A percentile compares a stretch with the other conserved stretches of the same genome.
phyloP scores from a whole-genome alignment of 2,888 invertebrate genomes.

The Campopleginae sp. region DNA sequence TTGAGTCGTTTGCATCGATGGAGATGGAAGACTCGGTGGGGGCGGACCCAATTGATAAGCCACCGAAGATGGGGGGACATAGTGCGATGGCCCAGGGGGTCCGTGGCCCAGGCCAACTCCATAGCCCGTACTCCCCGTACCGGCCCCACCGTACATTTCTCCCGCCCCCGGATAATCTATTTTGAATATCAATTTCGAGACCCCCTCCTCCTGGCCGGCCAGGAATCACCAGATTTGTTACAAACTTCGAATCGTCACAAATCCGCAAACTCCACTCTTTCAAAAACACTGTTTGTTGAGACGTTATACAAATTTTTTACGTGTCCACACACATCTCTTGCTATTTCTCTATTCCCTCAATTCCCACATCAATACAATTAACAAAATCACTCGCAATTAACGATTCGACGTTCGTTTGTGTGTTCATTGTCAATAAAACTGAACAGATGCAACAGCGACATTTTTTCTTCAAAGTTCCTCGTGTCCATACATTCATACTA shows the following conservation, averaged over 20 bases:
- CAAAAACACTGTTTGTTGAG: background rate
- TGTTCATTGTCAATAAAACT: background rate
- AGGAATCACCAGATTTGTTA: background rate
- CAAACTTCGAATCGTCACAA: background rate
- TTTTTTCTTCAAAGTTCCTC: background rate
- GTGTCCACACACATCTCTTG: background rate
- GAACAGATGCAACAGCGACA: background rate
- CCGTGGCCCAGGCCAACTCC: slow-evolving; percentile 80
- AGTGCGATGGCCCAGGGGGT: slow-evolving; percentile 80
- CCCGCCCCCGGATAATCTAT: slow-evolving; percentile 81
- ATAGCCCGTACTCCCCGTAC: slow-evolving; percentile 80
- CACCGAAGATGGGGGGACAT: slow-evolving; percentile 77
- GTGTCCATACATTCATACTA: background rate
- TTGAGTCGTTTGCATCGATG: slow-evolving; percentile 67
- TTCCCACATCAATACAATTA: background rate
- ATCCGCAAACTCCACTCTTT: background rate
- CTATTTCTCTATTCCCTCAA: background rate
- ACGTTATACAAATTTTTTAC: background rate
- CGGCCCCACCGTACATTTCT: slow-evolving; percentile 81
- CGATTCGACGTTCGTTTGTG: background rate
- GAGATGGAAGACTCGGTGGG: slow-evolving; percentile 73
- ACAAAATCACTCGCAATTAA: background rate
- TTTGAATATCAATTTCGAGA: slow-evolving; percentile 72
- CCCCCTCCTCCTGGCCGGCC: background rate
- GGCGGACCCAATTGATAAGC: slow-evolving; percentile 80